Percentiles rank a stretch among this genome's conserved stretches.
phyloP scores from a whole-genome alignment of 2,888 invertebrate species.

The Plagodis dolabraria region DNA sequence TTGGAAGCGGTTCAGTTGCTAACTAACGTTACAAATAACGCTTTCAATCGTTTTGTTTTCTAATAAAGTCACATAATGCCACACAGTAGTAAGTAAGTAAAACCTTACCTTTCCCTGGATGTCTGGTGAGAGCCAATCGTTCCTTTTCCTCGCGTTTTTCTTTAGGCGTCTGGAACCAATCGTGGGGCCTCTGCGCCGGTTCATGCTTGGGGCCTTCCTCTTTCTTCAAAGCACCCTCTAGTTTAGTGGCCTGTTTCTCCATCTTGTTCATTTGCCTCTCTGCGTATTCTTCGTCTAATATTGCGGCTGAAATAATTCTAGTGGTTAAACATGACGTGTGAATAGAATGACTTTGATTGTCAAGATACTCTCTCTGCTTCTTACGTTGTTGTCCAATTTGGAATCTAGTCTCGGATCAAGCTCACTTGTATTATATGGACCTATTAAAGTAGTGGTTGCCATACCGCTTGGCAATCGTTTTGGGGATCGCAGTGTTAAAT shows the following conservation, averaged over 20 bases:
- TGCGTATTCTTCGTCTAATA: slow-evolving; percentile 93
- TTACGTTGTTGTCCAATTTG: too few relatives aligned
- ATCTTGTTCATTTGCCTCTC: slow-evolving; percentile 92
- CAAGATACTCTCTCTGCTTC: neutral
- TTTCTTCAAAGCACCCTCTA: slow-evolving; percentile 66
- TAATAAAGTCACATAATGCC: too few relatives aligned
- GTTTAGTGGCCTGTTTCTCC: slow-evolving; percentile 93
- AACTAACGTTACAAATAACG: neutral
- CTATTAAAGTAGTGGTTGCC: too few relatives aligned
- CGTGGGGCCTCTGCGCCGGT: slow-evolving; percentile 72
- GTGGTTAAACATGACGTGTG: neutral
- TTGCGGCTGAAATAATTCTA: slow-evolving; percentile 76
- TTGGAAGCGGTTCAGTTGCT: neutral
- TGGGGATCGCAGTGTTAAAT: too few relatives aligned
- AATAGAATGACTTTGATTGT: neutral
- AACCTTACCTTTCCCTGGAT: slow-evolving; percentile 7
- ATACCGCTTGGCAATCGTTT: too few relatives aligned
- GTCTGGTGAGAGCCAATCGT: slow-evolving; percentile 75
- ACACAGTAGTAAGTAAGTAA: too few relatives aligned
- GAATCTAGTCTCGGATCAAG: too few relatives aligned
- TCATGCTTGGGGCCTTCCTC: slow-evolving; percentile 65
- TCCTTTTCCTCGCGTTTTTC: slow-evolving; percentile 92
- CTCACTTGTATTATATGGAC: too few relatives aligned
- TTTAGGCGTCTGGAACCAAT: slow-evolving; percentile 95
- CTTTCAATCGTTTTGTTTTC: too few relatives aligned